phyloP scores from a whole-genome alignment of 2,113 vertebrate genomes.

The Neolamprologus hecqui region DNA sequence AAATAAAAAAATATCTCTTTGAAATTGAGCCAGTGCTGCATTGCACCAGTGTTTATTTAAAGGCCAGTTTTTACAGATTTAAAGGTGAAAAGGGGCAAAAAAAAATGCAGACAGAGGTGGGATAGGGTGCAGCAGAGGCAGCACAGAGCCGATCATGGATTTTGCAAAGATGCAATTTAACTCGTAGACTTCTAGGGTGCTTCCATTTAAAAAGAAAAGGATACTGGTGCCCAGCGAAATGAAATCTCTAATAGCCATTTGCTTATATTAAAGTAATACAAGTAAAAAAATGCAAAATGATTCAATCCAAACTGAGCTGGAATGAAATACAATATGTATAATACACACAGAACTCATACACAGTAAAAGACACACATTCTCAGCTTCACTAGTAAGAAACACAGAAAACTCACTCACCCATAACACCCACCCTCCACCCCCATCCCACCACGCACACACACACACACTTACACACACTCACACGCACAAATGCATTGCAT shows the following conservation, averaged over 20 bases:
- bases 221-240: not conserved
- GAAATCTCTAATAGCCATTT: not conserved
- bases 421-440: not conserved
- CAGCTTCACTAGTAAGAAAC: conserved; percentile 1
- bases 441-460: not conserved
- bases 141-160: not conserved
- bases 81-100: not conserved
- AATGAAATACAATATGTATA: not conserved
- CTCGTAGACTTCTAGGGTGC: not conserved
- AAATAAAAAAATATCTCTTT: not conserved
- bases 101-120: not conserved
- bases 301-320: not conserved
- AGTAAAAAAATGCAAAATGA: not conserved
- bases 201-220: not conserved
- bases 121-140: not conserved
- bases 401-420: conserved; percentile 27
- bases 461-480: not conserved
- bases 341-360: not conserved
- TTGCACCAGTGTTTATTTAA: not conserved
- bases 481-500: not conserved
- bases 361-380: not conserved
- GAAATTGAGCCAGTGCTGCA: not conserved
- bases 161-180: not conserved
- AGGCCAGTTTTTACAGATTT: not conserved
- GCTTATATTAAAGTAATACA: not conserved